These are phyloP conservation scores for Eugnorisma glareosa DNA, from an alignment of 2,888 invertebrate genomes.

Conservation along the genomic window DNA sequence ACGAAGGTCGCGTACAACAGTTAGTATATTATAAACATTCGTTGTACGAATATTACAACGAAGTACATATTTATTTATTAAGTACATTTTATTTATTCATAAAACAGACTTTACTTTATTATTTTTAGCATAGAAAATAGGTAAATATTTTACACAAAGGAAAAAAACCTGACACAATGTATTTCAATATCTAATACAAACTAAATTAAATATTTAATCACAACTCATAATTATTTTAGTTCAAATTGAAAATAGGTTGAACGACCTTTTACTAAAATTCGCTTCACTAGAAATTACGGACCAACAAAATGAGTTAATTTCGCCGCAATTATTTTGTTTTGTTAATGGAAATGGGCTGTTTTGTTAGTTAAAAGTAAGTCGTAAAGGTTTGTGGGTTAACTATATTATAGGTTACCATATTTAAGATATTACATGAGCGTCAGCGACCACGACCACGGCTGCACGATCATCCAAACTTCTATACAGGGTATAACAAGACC, in stretches of 20 bases:
- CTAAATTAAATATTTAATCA: constrained; percentile 23
- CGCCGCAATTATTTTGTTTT: constrained; percentile 21
- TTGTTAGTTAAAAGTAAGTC: background rate
- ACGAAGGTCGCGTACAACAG: too few relatives aligned
- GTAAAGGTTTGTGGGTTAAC: background rate
- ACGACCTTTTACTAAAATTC: constrained; percentile 12
- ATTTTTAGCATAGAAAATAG: background rate
- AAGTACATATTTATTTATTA: too few relatives aligned
- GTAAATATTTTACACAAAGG: background rate
- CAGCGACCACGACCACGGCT: too few relatives aligned
- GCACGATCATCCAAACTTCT: too few relatives aligned
- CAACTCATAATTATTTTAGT: constrained; percentile 20
- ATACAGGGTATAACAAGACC: too few relatives aligned
- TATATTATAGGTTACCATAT: too few relatives aligned
- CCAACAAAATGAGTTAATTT: constrained; percentile 30
- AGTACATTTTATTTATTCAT: too few relatives aligned
- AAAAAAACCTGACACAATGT: background rate
- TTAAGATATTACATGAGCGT: too few relatives aligned
- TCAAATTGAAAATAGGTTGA: background rate
- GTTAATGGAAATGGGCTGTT: background rate
- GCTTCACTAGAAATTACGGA: constrained; percentile 24
- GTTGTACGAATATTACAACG: too few relatives aligned
- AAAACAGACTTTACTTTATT: background rate
- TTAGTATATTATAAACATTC: too few relatives aligned
- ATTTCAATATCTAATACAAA: background rate